A percentile compares a stretch with the other conserved stretches of the same genome.
phyloP scores from a whole-genome alignment of 92 coral and sea anemone genomes.

The Epizoanthus scotinus region DNA sequence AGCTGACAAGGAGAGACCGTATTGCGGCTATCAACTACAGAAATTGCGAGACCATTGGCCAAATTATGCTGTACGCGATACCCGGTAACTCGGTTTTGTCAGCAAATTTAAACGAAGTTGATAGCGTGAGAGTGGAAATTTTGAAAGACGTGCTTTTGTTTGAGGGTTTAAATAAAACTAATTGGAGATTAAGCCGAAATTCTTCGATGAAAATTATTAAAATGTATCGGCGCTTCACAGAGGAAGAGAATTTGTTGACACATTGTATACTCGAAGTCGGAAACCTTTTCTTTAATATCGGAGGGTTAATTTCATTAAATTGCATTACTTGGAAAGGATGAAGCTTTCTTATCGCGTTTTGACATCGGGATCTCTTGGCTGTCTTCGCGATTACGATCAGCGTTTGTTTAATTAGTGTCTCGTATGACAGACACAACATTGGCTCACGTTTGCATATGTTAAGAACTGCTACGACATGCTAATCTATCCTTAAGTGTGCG shows the following conservation, averaged over 20 bases:
- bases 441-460: conserved; percentile 48
- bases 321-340: conserved; percentile 48
- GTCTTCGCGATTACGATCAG: conserved; percentile 64
- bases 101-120: conserved; percentile 48
- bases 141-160: conserved; percentile 71
- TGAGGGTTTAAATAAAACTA: conserved; percentile 85
- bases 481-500: conserved; percentile 22
- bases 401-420: conserved; percentile 81
- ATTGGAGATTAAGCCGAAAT: conserved; percentile 88
- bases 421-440: conserved; percentile 67
- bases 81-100: conserved; percentile 19
- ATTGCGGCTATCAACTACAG: conserved; percentile 20
- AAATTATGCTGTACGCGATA: background rate
- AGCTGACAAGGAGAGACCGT: conserved; percentile 21
- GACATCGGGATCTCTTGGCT: conserved; percentile 64
- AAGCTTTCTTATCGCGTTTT: conserved; percentile 53
- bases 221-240: conserved; percentile 52
- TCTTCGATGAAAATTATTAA: conserved; percentile 74
- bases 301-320: conserved; percentile 50
- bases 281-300: conserved; percentile 34
- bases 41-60: background rate
- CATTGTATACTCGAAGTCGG: conserved; percentile 33
- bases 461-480: conserved; percentile 24
- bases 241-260: conserved; percentile 40
- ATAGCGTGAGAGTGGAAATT: conserved; percentile 80